Evolutionary conservation across 2,888 invertebrate genomes (phyloP).

Genomic region (Chesias legatella): DNA sequence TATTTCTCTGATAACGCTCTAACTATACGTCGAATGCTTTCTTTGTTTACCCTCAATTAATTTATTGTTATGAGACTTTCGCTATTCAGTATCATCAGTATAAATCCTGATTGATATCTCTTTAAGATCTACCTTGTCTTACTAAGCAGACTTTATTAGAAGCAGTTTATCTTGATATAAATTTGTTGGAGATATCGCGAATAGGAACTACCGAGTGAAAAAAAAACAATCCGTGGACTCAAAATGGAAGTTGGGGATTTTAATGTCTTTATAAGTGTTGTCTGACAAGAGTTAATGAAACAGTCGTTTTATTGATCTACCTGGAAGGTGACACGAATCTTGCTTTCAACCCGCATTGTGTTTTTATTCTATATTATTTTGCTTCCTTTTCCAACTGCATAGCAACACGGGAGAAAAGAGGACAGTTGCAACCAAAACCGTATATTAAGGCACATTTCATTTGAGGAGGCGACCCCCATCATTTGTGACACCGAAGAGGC

Average conservation of each 20-base stretch:
- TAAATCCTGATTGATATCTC: constrained; percentile 21
- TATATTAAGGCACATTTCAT: constrained; percentile 70
- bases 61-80: constrained; percentile 31
- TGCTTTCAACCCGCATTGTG: constrained; percentile 68
- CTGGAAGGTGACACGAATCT: constrained; percentile 71
- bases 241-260: constrained; percentile 53
- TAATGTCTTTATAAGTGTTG: constrained; percentile 80
- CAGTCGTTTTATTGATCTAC: constrained; percentile 75
- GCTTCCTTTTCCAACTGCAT: constrained; percentile 40
- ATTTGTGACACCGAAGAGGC: constrained; percentile 71
- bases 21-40: constrained; percentile 29
- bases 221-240: constrained; percentile 38
- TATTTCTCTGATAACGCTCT: constrained; percentile 46
- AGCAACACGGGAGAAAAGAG: constrained; percentile 32
- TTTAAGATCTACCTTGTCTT: constrained; percentile 17
- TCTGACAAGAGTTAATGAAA: constrained; percentile 74
- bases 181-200: constrained; percentile 41
- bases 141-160: constrained; percentile 21
- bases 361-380: constrained; percentile 68
- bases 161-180: constrained; percentile 27
- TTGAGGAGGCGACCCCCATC: constrained; percentile 67
- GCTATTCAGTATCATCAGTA: constrained; percentile 17
- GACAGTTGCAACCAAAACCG: constrained; percentile 44
- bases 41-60: constrained; percentile 37
- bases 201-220: constrained; percentile 38